Evolutionary conservation across 2,888 invertebrate species (phyloP), one percentile per base, ranked within the genome.

Genomic region (Conchocele bisecta): DNA sequence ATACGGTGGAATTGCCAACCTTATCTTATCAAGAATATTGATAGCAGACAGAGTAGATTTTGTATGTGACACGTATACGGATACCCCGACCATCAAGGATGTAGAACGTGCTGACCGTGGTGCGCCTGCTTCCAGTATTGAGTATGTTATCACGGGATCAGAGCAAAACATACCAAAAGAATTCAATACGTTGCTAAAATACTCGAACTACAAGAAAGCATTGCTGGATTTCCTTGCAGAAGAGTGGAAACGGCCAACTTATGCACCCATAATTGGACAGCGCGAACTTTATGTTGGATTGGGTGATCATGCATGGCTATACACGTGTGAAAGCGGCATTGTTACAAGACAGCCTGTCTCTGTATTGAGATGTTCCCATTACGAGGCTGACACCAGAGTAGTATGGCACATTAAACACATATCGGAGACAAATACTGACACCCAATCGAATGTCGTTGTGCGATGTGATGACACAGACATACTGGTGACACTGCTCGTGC

Each of bases 301-400:
- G 17, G 53, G 54, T 20, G 42, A 61, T 17, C 35, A 37, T 9
- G 60, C 54, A 17, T 20, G 11, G 4, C n/a, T 5, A 1, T 57
- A 17, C 28, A 20, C n/a, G 13, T 29, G n/a, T 20, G 22, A 15
- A 13, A 7, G 41, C n/a, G 41, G 17, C 1, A 20, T 29, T 15
- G 35, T 66, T 17, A 28, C n/a, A 9, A 26, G 29, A 5, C 24
- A 41, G 15, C 22, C 51, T n/a, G 11, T 42, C 22, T 15, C 22
- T 28, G 44, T 46, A 6, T 26, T 59, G 22, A 35, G 13, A 2
- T 60, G 67, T 24, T 15, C 42, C 11, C 59, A 67, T 46, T 59
- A 59, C 35, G 54, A 59, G 29, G 60, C 67, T 20, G 67, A 67
- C 17, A 59, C 66, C 13, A 41, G 59, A 20, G 33, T 66, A 24